Conservation (phyloP, 2,797 vertebrate genomes). For the Denticeps clupeoides region DNA sequence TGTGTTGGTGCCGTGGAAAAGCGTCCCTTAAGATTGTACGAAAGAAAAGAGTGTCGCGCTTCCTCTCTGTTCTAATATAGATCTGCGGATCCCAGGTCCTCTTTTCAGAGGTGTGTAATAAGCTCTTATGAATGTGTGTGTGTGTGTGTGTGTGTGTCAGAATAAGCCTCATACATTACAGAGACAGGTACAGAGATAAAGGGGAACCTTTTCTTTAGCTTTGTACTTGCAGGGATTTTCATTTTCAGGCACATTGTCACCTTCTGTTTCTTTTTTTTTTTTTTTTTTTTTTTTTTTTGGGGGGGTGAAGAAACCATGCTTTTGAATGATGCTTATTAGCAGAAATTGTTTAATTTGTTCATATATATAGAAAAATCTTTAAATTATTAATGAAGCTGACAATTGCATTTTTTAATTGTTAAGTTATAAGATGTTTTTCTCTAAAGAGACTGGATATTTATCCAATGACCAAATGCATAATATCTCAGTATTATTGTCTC, state of each 20-base stretch:
- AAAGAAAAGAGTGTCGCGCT: neutral
- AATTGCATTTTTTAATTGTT: conserved; percentile 54
- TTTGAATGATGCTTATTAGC: conserved; percentile 41
- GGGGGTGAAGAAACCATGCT: conserved; percentile 35
- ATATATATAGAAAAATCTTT: conserved; percentile 48
- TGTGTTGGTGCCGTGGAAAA: conserved; percentile 11
- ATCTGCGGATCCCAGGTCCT: no score
- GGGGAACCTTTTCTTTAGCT: neutral
- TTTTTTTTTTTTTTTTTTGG: neutral
- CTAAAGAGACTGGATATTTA: conserved; percentile 70
- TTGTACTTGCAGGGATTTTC: conserved; percentile 20
- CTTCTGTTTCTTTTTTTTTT: conserved; percentile 4
- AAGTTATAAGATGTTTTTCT: conserved; percentile 61
- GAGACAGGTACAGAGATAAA: neutral
- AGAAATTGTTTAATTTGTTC: conserved; percentile 37
- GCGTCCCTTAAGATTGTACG: conserved; percentile 11
- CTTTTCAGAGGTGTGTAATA: no score
- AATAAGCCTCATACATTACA: no score
- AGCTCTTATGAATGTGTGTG: neutral
- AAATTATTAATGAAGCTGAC: conserved; percentile 63
- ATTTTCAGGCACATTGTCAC: no score
- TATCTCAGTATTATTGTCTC: conserved; percentile 61
- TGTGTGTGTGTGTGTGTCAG: neutral
- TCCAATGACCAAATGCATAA: conserved; percentile 71
- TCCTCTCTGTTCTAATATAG: no score